A percentile compares a stretch with the other conserved stretches of the same genome.
Evolutionary conservation across 2,888 invertebrate species (phyloP).

Genomic region (Erannis defoliaria): DNA sequence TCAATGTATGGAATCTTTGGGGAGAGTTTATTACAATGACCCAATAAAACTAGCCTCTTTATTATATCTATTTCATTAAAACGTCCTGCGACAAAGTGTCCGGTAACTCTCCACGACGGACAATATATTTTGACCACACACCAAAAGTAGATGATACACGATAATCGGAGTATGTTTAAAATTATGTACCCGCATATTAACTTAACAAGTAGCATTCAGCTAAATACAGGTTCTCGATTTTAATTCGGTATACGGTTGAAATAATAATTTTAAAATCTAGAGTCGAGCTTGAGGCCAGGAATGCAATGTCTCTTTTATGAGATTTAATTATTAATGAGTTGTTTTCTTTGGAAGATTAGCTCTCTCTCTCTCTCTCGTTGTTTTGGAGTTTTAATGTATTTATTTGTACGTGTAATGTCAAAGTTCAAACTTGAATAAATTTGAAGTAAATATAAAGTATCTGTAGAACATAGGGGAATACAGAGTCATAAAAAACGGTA

Average conservation of each 20-base stretch:
- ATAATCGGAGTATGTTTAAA: slow-evolving; percentile 45
- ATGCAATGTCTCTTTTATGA: slow-evolving; percentile 24
- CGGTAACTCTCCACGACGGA: slow-evolving; percentile 8
- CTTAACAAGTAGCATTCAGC: slow-evolving; percentile 43
- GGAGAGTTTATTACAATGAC: too few species aligned
- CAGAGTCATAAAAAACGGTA: too few species aligned
- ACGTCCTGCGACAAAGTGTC: not conserved
- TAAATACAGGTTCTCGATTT: slow-evolving; percentile 42
- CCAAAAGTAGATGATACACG: slow-evolving; percentile 36
- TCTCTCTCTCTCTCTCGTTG: too few species aligned
- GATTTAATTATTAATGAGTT: slow-evolving; percentile 15
- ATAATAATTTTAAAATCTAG: slow-evolving; percentile 41
- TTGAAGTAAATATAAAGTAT: not conserved
- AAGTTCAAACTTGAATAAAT: not conserved
- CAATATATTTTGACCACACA: slow-evolving; percentile 43
- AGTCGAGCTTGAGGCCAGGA: slow-evolving; percentile 14
- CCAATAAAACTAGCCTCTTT: too few species aligned
- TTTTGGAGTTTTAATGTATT: not conserved
- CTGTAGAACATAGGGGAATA: too few species aligned
- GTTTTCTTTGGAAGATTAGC: too few species aligned
- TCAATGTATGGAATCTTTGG: too few species aligned
- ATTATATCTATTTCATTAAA: too few species aligned
- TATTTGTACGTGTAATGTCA: not conserved
- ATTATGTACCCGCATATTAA: slow-evolving; percentile 45
- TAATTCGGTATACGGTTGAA: slow-evolving; percentile 26